Base-by-base conservation (phyloP, 2,113 vertebrate genomes). In the Podarcis raffonei region DNA sequence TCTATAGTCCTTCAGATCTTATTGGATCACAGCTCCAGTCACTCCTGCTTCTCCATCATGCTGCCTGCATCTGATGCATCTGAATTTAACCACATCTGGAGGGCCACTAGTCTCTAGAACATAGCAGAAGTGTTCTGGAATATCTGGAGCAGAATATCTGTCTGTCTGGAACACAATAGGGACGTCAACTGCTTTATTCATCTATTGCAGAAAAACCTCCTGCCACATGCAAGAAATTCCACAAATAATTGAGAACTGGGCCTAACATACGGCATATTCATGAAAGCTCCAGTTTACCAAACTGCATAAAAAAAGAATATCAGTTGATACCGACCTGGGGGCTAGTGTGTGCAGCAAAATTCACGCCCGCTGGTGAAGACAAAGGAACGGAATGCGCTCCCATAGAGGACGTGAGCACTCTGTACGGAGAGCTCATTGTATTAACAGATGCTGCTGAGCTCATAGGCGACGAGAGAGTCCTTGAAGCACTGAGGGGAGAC, bases 331-430 rank as follows among this genome's bases (percentile, higher is more conserved):
- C 69, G 95, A 97, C 97, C 96, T 97, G 97, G 0, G 97, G 96
- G 53, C 93, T 94, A 15, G 92, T 53, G 0, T 97, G 97, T 0
- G 95, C 77, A 20, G 97, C 86, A 48, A 96, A 94, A 27, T 95
- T 97, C 92, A 97, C 76, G 66, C 95, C 96, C 0, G 96, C 94
- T 35, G 93, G 92, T 0, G 96, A 96, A 57, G 96, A 93, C 57
- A 97, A 86, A 0, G 97, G 37, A 0, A 96, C 92, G 0, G 96
- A 94, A 35, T 97, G 96, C 0, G 97, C 95, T 59, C 94, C 87
- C 13, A 97, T 88, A 42, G 97, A 95, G 1, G 97, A 96, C 0
- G 97, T 25, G 3, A 97, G 96, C 92, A 97, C 96, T 39, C 97
- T 88, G 69, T 97, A 97, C 0, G 96, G 96, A 0, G 96, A 95